Conservation (phyloP, 2,888 invertebrate genomes). For the Tenthredo scrophulariae region DNA sequence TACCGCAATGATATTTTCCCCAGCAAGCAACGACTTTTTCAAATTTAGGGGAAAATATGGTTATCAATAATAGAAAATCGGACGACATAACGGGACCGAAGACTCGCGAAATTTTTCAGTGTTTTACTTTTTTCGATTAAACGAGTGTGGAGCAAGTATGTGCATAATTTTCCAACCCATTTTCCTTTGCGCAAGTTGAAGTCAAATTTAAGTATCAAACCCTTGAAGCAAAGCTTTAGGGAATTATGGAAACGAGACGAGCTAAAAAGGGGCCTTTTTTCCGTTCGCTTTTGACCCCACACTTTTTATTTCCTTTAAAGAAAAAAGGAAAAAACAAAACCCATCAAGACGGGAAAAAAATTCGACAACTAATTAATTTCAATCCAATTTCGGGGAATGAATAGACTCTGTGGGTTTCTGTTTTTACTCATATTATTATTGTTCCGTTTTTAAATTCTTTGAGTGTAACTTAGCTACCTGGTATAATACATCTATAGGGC, state of each 20-base stretch:
- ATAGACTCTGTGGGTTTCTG: neutral
- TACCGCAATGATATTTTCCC: too few species aligned
- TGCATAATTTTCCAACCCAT: slow-evolving; percentile 14
- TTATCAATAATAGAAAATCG: neutral
- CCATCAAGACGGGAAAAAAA: neutral
- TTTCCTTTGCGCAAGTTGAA: neutral
- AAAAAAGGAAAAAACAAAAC: neutral
- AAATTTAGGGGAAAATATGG: neutral
- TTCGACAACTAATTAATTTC: neutral
- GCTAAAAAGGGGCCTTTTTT: neutral
- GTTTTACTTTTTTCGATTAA: neutral
- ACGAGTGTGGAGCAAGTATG: too few species aligned
- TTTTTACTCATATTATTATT: neutral
- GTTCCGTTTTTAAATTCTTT: neutral
- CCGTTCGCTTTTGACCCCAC: neutral
- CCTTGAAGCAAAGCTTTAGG: neutral
- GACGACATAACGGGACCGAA: neutral
- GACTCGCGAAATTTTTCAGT: neutral
- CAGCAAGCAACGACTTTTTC: neutral
- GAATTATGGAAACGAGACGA: slow-evolving; percentile 25
- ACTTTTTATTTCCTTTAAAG: too few species aligned
- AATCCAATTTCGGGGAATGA: neutral
- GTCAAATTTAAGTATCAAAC: neutral
- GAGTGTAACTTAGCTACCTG: neutral
- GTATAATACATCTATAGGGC: neutral